Percentiles rank a stretch among this genome's conserved stretches.
These are phyloP conservation scores for Noctua fimbriata DNA, from an alignment of 2,888 invertebrate genomes.

Conservation along the genomic window DNA sequence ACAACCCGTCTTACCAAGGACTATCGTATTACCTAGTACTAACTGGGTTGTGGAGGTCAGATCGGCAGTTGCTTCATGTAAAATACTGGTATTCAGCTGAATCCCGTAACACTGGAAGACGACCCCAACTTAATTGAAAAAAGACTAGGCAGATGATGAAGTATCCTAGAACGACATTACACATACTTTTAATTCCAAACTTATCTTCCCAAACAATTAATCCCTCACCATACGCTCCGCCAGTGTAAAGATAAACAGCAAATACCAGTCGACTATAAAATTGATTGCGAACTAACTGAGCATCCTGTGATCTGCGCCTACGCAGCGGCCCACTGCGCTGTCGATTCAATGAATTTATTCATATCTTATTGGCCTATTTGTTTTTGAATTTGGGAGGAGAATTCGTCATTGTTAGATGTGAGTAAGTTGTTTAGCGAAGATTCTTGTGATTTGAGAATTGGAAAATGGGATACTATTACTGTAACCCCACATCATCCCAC, in stretches of 20 bases:
- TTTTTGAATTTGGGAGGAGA: conserved; percentile 54
- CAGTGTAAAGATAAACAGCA: conserved; percentile 78
- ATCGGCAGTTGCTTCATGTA: not conserved
- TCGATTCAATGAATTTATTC: conserved; percentile 70
- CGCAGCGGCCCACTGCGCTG: conserved; percentile 71
- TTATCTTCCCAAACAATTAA: conserved; percentile 45
- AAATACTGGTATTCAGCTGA: not conserved
- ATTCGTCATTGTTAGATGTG: conserved; percentile 35
- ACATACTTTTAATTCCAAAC: not conserved
- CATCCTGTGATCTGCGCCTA: conserved; percentile 80
- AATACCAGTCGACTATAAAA: conserved; percentile 83
- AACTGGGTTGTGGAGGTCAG: not conserved
- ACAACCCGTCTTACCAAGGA: not conserved
- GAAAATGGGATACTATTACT: too few species aligned
- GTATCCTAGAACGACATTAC: not conserved
- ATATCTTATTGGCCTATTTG: conserved; percentile 64
- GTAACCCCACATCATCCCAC: too few species aligned
- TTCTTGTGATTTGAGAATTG: not conserved
- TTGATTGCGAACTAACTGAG: conserved; percentile 82
- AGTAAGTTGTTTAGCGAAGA: not conserved
- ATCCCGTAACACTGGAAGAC: not conserved
- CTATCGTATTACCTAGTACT: not conserved
- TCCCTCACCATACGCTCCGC: conserved; percentile 32
- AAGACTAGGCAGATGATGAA: not conserved
- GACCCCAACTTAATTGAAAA: not conserved